Evolutionary conservation across 2,888 invertebrate species (phyloP).

Genomic region (Graphium colonna): DNA sequence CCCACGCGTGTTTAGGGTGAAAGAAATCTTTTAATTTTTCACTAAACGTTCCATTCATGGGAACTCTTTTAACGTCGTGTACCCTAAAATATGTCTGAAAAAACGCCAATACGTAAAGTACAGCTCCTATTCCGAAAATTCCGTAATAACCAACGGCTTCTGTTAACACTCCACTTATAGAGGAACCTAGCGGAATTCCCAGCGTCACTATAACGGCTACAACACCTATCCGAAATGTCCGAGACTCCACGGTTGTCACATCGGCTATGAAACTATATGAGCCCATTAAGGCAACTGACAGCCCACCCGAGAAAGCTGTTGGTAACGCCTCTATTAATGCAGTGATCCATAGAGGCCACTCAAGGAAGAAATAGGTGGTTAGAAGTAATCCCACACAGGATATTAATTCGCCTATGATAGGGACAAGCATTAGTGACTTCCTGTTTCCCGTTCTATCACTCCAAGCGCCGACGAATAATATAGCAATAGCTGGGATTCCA

Average conservation of each 20-base stretch:
- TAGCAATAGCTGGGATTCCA: constrained; percentile 75
- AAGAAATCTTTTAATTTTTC: constrained; percentile 52
- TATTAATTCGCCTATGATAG: constrained; percentile 77
- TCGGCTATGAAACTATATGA: constrained; percentile 82
- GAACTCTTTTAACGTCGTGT: constrained; percentile 50
- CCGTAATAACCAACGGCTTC: constrained; percentile 67
- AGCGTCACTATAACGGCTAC: constrained; percentile 75
- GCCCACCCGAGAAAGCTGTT: constrained; percentile 79
- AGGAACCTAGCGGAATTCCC: constrained; percentile 69
- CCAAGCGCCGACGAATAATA: constrained; percentile 82
- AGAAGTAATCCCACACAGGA: constrained; percentile 72
- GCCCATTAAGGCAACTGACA: constrained; percentile 77
- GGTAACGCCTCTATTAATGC: constrained; percentile 77
- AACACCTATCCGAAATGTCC: constrained; percentile 82
- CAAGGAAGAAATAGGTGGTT: constrained; percentile 75
- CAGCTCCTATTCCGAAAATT: constrained; percentile 55
- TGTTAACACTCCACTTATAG: constrained; percentile 74
- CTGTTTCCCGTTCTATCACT: constrained; percentile 80
- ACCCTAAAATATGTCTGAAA: constrained; percentile 56
- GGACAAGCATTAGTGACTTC: constrained; percentile 78
- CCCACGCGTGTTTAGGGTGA: constrained; percentile 58
- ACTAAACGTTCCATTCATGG: constrained; percentile 44
- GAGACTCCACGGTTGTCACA: constrained; percentile 77
- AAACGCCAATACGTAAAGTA: constrained; percentile 54
- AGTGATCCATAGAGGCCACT: constrained; percentile 77